Evolutionary conservation across 1,140 invertebrate species (phyloP), one percentile per base, ranked within the genome.

Genomic region (Sinella curviseta): DNA sequence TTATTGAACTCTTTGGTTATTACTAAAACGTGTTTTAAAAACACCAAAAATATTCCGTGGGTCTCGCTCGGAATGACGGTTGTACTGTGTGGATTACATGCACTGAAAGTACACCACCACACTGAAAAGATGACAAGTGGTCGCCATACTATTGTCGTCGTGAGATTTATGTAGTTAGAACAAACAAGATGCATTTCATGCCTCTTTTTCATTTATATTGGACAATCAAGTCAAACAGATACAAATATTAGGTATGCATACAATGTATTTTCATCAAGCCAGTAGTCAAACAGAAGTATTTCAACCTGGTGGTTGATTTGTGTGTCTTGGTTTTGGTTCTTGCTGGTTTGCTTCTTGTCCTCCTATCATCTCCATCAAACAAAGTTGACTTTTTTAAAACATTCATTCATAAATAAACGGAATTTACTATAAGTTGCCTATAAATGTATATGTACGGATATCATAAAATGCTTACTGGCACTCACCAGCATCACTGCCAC

Each of bases 381-480:
- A 14, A 65, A 17, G 39, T 48, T 48, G 8, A 26, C 8, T 17
- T 14, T 70, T 70, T 30, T 30, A 14, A 70, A 70, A 12, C 65
- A 8, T 70, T 70, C 65, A 70, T 70, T 70, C 65, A 70, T 70
- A 70, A 70, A 70, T 70, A n/a, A 3, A 60, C 12, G 12, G 12
- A 17, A 17, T 4, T 48, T 48, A 8, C 39, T 8, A 4, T 8
- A 48, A 48, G 4, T 17, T 48, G 39, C 39, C 39, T 48, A 48
- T 60, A n/a, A 60, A 48, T 48, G 57, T 60, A 60, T 17, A 48
- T 48, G 39, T 60, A 4, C 8, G 3, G 57, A 48, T 48, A 48
- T 48, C 39, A 12, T 48, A 12, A n/a, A 48, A 48, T 48, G 39
- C 39, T 48, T 20, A 20, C 8, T 48, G 39, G 8, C 20, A 8